Evolutionary conservation across 1,140 invertebrate species (phyloP).

Genomic region (Leptopilina boulardi): DNA sequence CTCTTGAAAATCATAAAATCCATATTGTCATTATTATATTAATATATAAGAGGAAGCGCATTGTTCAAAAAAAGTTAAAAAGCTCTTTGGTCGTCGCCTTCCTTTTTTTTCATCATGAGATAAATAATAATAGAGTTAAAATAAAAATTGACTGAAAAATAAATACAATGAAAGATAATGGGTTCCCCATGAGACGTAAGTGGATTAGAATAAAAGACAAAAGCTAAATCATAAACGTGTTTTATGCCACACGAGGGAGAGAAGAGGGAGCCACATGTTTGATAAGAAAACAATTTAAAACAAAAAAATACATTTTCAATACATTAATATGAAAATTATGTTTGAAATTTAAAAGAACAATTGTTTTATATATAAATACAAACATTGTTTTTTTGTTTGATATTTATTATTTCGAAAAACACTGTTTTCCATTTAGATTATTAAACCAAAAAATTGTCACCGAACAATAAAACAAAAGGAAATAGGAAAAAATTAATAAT

Average conservation of each 20-base stretch:
- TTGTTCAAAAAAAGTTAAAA: not conserved
- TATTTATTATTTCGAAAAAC: too few relatives aligned
- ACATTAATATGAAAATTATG: too few relatives aligned
- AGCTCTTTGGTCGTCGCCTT: not conserved
- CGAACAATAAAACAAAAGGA: too few relatives aligned
- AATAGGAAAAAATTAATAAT: too few relatives aligned
- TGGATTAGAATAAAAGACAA: conserved; percentile 28
- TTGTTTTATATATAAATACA: too few relatives aligned
- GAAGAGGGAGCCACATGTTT: conserved; percentile 18
- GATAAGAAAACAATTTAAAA: conserved; percentile 19
- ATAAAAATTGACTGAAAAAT: conserved; percentile 15
- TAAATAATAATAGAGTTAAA: not conserved
- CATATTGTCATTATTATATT: too few relatives aligned
- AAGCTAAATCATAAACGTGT: conserved; percentile 25
- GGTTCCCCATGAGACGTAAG: conserved; percentile 24
- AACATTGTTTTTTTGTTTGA: too few relatives aligned
- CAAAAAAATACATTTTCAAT: too few relatives aligned
- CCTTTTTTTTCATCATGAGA: not conserved
- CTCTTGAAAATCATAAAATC: too few relatives aligned
- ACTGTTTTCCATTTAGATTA: too few relatives aligned
- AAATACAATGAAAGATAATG: not conserved
- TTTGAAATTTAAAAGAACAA: too few relatives aligned
- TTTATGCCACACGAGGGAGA: conserved; percentile 5
- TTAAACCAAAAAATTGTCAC: too few relatives aligned
- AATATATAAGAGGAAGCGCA: not conserved